Evolutionary conservation across 2,113 vertebrate species (phyloP), one percentile per base, ranked within the genome.

Genomic region (Chaenogobius annularis): DNA sequence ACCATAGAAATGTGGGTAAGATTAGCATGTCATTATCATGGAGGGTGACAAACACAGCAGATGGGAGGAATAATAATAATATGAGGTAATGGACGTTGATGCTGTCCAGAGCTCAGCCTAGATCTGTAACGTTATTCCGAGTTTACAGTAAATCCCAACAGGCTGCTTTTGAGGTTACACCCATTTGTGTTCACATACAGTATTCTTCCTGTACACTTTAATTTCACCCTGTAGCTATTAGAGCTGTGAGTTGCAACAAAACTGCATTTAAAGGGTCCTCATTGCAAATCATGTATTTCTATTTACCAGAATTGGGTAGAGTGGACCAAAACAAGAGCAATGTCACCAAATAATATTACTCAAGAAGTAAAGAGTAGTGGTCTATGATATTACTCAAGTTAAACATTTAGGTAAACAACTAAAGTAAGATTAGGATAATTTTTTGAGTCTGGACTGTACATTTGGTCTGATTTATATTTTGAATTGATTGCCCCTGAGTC

Each of bases 1-100:
- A 50, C 69, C 56, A 69, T 31, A 68, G 74, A 78, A 84, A 78
- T 75, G 70, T 74, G 66, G 59, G 55, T 35, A 20, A 63, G 75
- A 80, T 86, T 82, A 82, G 79, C 50, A 73, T 43, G 63, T 78
- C 69, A 82, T 85, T 77, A 55, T 73, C 69, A 73, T 19, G 55
- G 55, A 47, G 17, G 47, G 50, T 55, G n/a, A 70, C 59, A 77
- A 81, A 75, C 80, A 76, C 64, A 72, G 44, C 84, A 84, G 83
- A 84, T 83, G 77, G 65, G 48, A 75, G n/a, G 68, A 80, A 81
- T 72, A 70, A 59, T 31, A 31, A 31, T 31, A 35, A 75, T 69
- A 73, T 79, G 78, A 84, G 59, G 76, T 77, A 80, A 76, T 84
- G 70, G 68, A 75, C 55, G 23, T 14, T 13, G 19, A 43, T 55